phyloP scores from a whole-genome alignment of 2,113 vertebrate species.

The Pogonocichla stellata region DNA sequence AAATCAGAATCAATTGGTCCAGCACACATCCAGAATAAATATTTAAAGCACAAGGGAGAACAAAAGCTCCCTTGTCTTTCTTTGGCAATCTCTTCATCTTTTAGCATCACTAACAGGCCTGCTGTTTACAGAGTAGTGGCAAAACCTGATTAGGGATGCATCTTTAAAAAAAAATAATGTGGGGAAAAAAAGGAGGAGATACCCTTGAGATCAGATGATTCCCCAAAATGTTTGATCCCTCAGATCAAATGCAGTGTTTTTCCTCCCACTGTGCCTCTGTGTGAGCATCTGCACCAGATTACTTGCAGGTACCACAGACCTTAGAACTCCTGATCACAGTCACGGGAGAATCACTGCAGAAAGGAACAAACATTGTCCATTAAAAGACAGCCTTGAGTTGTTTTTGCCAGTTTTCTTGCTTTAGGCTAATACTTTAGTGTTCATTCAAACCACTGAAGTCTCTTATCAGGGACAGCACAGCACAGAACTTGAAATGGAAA shows the following conservation, averaged over 20 bases:
- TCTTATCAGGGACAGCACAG: conserved; percentile 60
- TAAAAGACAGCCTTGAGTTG: conserved; percentile 52
- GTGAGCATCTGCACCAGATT: neutral
- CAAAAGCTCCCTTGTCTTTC: neutral
- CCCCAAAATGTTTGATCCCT: neutral
- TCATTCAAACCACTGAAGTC: conserved; percentile 46
- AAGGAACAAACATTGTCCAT: conserved; percentile 43
- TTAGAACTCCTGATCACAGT: conserved; percentile 56
- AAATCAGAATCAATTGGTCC: neutral
- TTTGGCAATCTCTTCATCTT: neutral
- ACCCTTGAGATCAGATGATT: conserved; percentile 31
- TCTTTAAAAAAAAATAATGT: neutral
- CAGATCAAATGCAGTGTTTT: neutral
- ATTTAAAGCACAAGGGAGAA: neutral
- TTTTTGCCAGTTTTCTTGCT: conserved; percentile 28
- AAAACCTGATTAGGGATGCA: neutral
- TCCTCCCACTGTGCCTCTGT: neutral
- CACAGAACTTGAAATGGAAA: conserved; percentile 31
- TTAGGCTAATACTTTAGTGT: conserved; percentile 47
- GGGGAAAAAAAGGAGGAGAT: neutral
- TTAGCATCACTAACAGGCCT: neutral
- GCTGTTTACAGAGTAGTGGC: neutral
- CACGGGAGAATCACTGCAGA: neutral
- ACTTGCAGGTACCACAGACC: neutral
- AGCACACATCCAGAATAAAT: neutral